Evolutionary conservation across 2,888 invertebrate species (phyloP), one percentile per base, ranked within the genome.

Genomic region (Callyntrura sp.): DNA sequence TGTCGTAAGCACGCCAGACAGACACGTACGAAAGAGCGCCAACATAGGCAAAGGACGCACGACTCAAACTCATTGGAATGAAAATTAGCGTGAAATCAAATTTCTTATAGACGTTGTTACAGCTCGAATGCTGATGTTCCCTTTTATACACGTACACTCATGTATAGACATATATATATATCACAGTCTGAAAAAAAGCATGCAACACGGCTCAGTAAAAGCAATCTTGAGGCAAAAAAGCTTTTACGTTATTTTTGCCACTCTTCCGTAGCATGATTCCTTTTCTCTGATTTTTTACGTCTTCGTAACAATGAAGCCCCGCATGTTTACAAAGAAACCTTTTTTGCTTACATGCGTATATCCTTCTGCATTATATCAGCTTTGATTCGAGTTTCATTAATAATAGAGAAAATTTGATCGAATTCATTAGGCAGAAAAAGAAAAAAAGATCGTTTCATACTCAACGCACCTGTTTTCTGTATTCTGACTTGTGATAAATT

Each of bases 41-140:
- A 48, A 9, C 48, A 6, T 20, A 51, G 35, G 68, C 11, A 70
- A 70, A 43, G 43, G 20, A 62, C 43, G 45, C 82, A 62, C 23
- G n/a, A 82, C 45, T 35, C 25, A 57, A 11, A 87, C 23, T 57
- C 65, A 87, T 81, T 73, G n/a, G 73, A 82, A 88, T 82, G 88
- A 88, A 88, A 88, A 88, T 88, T 88, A 88, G 88, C 88, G 88
- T 88, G 88, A 88, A 88, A 88, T 88, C 88, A 82, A 83, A 88
- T 88, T 82, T 83, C 82, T 55, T 82, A 12, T 57, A 17, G n/a
- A n/a, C 28, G 45, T n/a, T 78, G 43, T 48, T 79, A 28, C 65
- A 65, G 65, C 70, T 51, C 51, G 11, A n/a, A 9, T 5, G 20
- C 20, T 76, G 62, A 48, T 25, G 73, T 48, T 25, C 14, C 55